Evolutionary conservation across 2,888 invertebrate species (phyloP).

Genomic region (Hemicrepidius hirtus): DNA sequence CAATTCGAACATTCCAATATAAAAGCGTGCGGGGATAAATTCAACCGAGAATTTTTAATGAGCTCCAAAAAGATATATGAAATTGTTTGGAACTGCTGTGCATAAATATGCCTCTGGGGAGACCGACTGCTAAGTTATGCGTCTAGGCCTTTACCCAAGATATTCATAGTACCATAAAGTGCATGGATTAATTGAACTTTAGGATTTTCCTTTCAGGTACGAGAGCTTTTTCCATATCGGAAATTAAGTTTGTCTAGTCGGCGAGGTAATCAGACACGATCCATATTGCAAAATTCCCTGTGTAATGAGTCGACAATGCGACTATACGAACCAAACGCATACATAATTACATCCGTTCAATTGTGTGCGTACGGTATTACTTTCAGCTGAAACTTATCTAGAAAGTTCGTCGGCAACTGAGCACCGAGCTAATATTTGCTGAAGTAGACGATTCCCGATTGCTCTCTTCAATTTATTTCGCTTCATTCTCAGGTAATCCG

Average conservation of each 20-base stretch:
- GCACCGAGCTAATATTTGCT: constrained; percentile 34
- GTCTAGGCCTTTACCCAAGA: constrained; percentile 58
- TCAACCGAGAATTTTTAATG: constrained; percentile 62
- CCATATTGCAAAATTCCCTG: constrained; percentile 4
- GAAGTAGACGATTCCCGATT: constrained; percentile 24
- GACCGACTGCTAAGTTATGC: constrained; percentile 63
- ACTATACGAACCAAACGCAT: constrained; percentile 13
- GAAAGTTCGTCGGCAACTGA: constrained; percentile 24
- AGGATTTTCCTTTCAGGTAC: constrained; percentile 56
- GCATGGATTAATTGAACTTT: constrained; percentile 55
- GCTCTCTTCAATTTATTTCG: constrained; percentile 31
- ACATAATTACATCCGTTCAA: constrained; percentile 35
- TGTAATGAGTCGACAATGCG: constrained; percentile 2
- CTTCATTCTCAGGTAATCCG: constrained; percentile 32
- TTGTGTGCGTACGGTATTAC: constrained; percentile 35
- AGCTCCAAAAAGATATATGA: constrained; percentile 63
- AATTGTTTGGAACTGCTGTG: constrained; percentile 64
- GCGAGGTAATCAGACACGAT: constrained; percentile 19
- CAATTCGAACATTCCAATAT: constrained; percentile 39
- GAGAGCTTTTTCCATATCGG: too few species aligned
- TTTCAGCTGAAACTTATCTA: constrained; percentile 22
- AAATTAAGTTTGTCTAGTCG: constrained; percentile 30
- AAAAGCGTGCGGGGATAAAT: constrained; percentile 41
- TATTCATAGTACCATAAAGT: constrained; percentile 61
- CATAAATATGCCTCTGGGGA: constrained; percentile 66